Percentiles rank a stretch among this genome's conserved stretches.
phyloP scores from a whole-genome alignment of 2,888 invertebrate species.

The Pteria penguin region DNA sequence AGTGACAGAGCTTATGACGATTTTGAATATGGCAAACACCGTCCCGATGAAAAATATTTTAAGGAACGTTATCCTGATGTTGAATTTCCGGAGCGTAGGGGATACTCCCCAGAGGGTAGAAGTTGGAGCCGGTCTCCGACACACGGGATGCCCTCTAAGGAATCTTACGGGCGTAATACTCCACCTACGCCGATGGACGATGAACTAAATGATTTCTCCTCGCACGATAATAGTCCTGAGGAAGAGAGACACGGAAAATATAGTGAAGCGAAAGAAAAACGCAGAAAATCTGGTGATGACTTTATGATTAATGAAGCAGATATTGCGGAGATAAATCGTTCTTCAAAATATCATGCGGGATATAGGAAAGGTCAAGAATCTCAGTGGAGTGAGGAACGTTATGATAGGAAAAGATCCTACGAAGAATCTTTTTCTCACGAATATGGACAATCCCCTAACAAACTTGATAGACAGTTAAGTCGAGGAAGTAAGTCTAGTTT shows the following conservation, averaged over 20 bases:
- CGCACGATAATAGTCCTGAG: slow-evolving; percentile 54
- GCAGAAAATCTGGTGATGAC: slow-evolving; percentile 33
- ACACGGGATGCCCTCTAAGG: slow-evolving; percentile 25
- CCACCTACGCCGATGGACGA: slow-evolving; percentile 72
- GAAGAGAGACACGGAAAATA: slow-evolving; percentile 48
- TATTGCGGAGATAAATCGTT: slow-evolving; percentile 34
- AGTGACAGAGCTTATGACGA: slow-evolving; percentile 63
- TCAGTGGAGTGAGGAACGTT: slow-evolving; percentile 58
- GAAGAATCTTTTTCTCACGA: slow-evolving; percentile 62
- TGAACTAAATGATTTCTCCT: slow-evolving; percentile 58
- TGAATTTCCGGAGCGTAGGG: slow-evolving; percentile 7
- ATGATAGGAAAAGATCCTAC: slow-evolving; percentile 67
- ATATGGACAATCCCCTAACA: slow-evolving; percentile 46
- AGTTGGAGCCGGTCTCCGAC: slow-evolving; percentile 64
- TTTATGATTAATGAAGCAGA: slow-evolving; percentile 44
- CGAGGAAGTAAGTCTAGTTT: slow-evolving; percentile 49
- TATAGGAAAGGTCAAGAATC: slow-evolving; percentile 56
- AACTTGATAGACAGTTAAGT: slow-evolving; percentile 58
- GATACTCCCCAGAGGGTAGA: slow-evolving; percentile 36
- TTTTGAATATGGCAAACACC: slow-evolving; percentile 53
- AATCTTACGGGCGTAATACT: slow-evolving; percentile 30
- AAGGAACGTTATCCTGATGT: slow-evolving; percentile 52
- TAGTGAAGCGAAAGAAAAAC: slow-evolving; percentile 56
- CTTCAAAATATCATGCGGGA: slow-evolving; percentile 26
- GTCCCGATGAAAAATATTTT: slow-evolving; percentile 57